These are phyloP conservation scores for Oxyteleia sp. DNA, from an alignment of 2,888 invertebrate genomes.

Conservation along the genomic window DNA sequence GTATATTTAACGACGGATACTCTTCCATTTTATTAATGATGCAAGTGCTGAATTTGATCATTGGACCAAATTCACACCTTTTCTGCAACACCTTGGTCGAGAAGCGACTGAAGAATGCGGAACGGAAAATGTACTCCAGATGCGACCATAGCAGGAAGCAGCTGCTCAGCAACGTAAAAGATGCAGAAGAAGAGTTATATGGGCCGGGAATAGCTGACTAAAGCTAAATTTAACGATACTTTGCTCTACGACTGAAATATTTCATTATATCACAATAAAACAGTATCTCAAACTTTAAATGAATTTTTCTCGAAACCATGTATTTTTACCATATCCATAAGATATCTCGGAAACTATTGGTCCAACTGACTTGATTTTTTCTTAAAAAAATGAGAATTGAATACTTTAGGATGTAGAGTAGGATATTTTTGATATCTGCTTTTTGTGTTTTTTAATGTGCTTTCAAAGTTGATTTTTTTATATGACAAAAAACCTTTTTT, in stretches of 20 bases:
- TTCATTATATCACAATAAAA: constrained; percentile 11
- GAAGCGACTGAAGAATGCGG: constrained; percentile 32
- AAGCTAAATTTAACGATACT: constrained; percentile 20
- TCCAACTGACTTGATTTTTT: constrained; percentile 24
- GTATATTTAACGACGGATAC: constrained; percentile 46
- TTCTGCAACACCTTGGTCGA: constrained; percentile 32
- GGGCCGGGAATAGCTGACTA: constrained; percentile 27
- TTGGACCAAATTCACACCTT: constrained; percentile 25
- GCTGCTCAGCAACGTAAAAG: constrained; percentile 28
- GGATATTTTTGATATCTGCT: constrained; percentile 20
- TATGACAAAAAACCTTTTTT: no score
- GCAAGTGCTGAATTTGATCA: constrained; percentile 35
- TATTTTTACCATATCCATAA: constrained; percentile 16
- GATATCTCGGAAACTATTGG: constrained; percentile 10
- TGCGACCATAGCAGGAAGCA: constrained; percentile 35
- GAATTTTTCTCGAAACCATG: constrained; percentile 24
- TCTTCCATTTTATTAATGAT: constrained; percentile 46
- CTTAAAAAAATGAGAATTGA: constrained; percentile 9
- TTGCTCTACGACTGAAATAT: constrained; percentile 24
- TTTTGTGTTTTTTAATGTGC: no score
- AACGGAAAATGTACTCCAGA: constrained; percentile 19
- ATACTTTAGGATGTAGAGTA: constrained; percentile 13
- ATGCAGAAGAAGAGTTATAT: constrained; percentile 35
- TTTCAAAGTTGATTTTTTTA: no score
- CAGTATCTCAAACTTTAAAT: constrained; percentile 25